Evolutionary conservation across 2,113 vertebrate species (phyloP).

Genomic region (Trogon surrucura): DNA sequence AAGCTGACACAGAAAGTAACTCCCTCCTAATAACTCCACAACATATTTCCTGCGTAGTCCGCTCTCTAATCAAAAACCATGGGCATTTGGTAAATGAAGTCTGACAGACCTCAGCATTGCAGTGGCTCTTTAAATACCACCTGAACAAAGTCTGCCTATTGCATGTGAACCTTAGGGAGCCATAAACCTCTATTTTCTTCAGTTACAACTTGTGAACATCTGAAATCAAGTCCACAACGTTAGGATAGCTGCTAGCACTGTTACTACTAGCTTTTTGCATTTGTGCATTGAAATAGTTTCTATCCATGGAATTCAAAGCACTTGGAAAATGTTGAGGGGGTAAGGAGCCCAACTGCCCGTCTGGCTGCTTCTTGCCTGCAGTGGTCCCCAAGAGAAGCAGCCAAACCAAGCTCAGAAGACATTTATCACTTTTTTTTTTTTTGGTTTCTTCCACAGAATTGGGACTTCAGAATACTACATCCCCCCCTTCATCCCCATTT

Average conservation of each 20-base stretch:
- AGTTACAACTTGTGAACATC: not conserved
- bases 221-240: not conserved
- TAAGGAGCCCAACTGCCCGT: not conserved
- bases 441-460: not conserved
- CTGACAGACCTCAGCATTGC: not conserved
- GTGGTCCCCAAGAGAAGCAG: not conserved
- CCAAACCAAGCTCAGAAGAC: not conserved
- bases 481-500: not conserved
- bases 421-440: not conserved
- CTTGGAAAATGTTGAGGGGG: not conserved
- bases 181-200: not conserved
- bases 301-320: not conserved
- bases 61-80: not conserved
- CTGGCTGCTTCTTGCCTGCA: not conserved
- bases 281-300: not conserved
- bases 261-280: not conserved
- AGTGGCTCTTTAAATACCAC: not conserved
- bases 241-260: not conserved
- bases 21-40: slow-evolving; percentile 72
- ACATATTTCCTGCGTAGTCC: not conserved
- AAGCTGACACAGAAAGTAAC: slow-evolving; percentile 75
- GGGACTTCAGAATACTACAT: not conserved
- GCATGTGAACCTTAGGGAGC: not conserved
- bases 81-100: not conserved
- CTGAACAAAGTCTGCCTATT: not conserved